phyloP scores from a whole-genome alignment of 2,888 invertebrate species.

The Ischnura elegans region DNA sequence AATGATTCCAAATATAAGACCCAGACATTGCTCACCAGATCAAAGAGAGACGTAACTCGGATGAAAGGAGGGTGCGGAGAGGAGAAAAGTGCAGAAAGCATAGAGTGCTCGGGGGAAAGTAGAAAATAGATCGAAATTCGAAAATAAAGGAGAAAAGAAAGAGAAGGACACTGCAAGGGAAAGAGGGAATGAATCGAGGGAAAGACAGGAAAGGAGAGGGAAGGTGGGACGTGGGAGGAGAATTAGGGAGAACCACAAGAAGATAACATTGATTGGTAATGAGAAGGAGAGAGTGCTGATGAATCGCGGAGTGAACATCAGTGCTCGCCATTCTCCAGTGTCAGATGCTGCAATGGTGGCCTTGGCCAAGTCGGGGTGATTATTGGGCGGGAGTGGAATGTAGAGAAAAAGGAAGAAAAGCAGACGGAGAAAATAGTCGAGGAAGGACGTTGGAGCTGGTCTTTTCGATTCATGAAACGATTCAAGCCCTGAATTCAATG shows the following conservation, averaged over 20 bases:
- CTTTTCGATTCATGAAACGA: too few species aligned
- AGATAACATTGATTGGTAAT: neutral
- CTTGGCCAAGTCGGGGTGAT: too few species aligned
- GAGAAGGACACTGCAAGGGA: too few species aligned
- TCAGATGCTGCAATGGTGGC: conserved; percentile 17
- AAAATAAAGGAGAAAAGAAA: too few species aligned
- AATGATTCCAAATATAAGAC: neutral
- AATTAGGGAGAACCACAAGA: neutral
- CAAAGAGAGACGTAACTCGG: neutral
- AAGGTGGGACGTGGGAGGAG: neutral
- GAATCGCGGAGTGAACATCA: conserved; percentile 23
- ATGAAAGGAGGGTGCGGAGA: too few species aligned
- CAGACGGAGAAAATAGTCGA: too few species aligned
- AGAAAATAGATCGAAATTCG: neutral
- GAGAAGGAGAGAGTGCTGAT: neutral
- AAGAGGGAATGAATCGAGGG: neutral
- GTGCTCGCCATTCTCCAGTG: conserved; percentile 10
- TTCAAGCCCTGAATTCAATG: too few species aligned
- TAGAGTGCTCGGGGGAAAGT: neutral
- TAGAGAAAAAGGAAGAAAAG: too few species aligned
- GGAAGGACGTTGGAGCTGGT: too few species aligned
- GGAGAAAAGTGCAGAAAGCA: neutral
- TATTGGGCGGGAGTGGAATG: too few species aligned
- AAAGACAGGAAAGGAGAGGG: neutral
- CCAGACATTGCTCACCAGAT: neutral